Evolutionary conservation across 2,797 vertebrate species (phyloP).

Genomic region (Pangasius mekongensis): DNA sequence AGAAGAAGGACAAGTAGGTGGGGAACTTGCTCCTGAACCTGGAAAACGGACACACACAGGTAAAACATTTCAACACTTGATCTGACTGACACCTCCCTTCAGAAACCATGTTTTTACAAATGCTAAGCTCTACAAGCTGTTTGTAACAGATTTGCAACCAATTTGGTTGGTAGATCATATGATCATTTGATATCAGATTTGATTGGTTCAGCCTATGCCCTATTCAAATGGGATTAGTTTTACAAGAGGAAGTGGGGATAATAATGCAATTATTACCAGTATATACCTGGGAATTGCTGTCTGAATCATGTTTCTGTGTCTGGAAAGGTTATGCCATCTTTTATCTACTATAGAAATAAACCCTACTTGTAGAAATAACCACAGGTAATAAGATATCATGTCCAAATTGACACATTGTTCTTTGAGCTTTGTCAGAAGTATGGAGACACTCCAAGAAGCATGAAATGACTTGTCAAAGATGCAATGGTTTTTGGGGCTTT

Average conservation of each 20-base stretch:
- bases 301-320: no score
- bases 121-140: not conserved
- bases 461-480: not conserved
- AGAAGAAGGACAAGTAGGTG: constrained; percentile 90
- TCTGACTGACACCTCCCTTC: not conserved
- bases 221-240: not conserved
- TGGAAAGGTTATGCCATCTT: not conserved
- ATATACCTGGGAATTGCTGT: not conserved
- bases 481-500: not conserved
- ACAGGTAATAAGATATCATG: not conserved
- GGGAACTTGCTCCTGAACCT: constrained; percentile 96
- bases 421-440: not conserved
- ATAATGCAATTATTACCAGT: not conserved
- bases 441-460: not conserved
- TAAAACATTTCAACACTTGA: not conserved
- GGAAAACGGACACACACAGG: constrained; percentile 59
- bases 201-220: not conserved
- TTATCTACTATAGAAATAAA: not conserved
- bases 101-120: not conserved
- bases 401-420: not conserved
- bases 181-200: no score
- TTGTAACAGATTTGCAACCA: not conserved
- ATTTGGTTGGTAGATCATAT: not conserved
- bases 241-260: not conserved
- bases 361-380: not conserved